Conservation (phyloP, 1,140 invertebrate species). For the Gryon sp. region DNA sequence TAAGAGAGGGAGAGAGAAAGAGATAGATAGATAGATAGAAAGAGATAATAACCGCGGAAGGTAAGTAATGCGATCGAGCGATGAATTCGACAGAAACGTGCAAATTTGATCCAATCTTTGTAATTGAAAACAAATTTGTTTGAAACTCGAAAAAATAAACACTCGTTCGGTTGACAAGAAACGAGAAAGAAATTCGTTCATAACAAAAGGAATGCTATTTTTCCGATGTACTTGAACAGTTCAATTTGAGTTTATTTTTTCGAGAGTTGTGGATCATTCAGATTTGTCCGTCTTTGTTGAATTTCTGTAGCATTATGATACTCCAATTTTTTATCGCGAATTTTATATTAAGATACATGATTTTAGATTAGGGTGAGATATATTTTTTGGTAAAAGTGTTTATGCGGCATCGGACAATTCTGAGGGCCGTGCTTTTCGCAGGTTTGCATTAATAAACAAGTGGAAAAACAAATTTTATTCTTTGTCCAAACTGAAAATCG, state of each 20-base stretch:
- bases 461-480: no score
- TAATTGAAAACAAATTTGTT: background rate
- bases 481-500: no score
- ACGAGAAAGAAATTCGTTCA: no score
- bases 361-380: constrained; percentile 53
- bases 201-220: no score
- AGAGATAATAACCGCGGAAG: constrained; percentile 36
- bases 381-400: constrained; percentile 52
- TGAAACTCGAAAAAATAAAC: no score
- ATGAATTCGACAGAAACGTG: constrained; percentile 41
- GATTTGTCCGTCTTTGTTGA: constrained; percentile 45
- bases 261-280: background rate
- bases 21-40: constrained; percentile 34
- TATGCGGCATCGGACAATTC: constrained; percentile 9
- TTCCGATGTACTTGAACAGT: no score
- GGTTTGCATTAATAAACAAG: background rate
- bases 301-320: constrained; percentile 54
- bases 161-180: no score
- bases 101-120: constrained; percentile 16
- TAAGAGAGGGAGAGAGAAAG: constrained; percentile 1
- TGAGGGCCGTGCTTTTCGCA: background rate
- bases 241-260: no score
- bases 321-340: constrained; percentile 51
- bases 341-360: constrained; percentile 52
- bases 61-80: constrained; percentile 34